These are phyloP conservation scores for Laterallus jamaicensis DNA, from an alignment of 2,113 vertebrate genomes.

Conservation along the genomic window DNA sequence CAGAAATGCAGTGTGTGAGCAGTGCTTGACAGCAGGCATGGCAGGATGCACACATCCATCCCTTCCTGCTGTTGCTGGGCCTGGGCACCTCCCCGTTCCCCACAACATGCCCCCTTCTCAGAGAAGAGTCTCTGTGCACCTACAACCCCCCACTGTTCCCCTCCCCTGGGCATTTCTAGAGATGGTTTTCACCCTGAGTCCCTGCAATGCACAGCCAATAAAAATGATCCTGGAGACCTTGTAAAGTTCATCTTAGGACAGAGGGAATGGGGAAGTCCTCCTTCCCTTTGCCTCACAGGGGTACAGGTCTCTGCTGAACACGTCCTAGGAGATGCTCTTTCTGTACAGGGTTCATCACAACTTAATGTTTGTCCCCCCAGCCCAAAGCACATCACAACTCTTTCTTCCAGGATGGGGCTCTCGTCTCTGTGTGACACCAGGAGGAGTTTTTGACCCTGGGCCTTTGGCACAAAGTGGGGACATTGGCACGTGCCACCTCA, in stretches of 20 bases:
- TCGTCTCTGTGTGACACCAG: background rate
- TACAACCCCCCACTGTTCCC: background rate
- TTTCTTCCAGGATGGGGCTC: background rate
- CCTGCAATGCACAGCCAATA: background rate
- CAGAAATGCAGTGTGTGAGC: background rate
- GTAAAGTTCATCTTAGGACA: background rate
- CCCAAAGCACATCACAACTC: background rate
- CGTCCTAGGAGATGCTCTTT: background rate
- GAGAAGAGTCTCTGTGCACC: background rate
- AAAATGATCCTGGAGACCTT: background rate
- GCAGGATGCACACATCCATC: fast-evolving
- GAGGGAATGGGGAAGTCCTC: background rate
- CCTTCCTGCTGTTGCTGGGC: background rate
- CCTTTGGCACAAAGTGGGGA: background rate
- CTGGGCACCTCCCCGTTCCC: background rate
- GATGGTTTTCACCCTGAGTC: background rate
- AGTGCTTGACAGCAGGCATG: background rate
- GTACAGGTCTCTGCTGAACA: background rate
- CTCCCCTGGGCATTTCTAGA: background rate
- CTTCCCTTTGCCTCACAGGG: background rate
- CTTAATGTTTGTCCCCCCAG: background rate
- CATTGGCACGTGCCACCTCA: background rate
- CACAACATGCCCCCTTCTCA: fast-evolving
- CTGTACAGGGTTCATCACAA: background rate
- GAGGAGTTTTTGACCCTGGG: background rate